Percentiles rank a stretch among this genome's conserved stretches.
Evolutionary conservation across 2,888 invertebrate species (phyloP).

Genomic region (Drosophila infuscata): DNA sequence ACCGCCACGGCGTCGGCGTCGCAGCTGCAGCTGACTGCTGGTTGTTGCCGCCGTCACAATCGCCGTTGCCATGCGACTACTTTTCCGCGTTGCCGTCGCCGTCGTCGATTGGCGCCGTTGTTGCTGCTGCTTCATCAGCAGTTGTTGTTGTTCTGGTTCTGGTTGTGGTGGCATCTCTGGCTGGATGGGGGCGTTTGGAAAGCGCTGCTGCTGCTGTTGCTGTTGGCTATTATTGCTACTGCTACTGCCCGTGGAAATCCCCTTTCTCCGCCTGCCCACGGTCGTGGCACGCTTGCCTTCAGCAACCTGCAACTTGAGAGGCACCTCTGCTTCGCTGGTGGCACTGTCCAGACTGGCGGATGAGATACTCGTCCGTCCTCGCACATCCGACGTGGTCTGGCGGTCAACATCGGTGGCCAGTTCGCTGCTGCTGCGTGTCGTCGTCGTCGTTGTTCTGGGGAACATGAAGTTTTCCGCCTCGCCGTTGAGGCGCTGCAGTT

Average conservation of each 20-base stretch:
- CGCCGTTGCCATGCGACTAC: conserved; percentile 81
- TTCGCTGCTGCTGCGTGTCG: conserved; percentile 84
- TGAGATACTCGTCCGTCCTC: conserved; percentile 73
- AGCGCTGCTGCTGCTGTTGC: conserved; percentile 77
- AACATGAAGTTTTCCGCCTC: conserved; percentile 96
- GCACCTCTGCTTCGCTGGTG: conserved; percentile 58
- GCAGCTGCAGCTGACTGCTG: conserved; percentile 77
- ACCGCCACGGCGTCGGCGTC: conserved; percentile 63
- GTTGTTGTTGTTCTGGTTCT: conserved; percentile 54
- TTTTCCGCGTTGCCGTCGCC: conserved; percentile 78
- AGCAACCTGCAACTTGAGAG: conserved; percentile 1
- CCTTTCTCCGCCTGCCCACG: conserved; percentile 66
- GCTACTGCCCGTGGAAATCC: conserved; percentile 58
- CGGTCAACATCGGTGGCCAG: conserved; percentile 86
- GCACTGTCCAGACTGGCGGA: conserved; percentile 71
- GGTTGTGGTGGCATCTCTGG: conserved; percentile 67
- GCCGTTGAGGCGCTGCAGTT: conserved; percentile 91
- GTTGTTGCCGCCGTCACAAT: conserved; percentile 83
- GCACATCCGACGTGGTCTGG: conserved; percentile 85
- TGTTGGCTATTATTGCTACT: conserved; percentile 49
- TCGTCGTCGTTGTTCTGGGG: conserved; percentile 87
- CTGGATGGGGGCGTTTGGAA: conserved; percentile 85
- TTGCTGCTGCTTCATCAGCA: conserved; percentile 28
- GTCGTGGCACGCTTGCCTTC: conserved; percentile 56
- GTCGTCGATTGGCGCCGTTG: conserved; percentile 54